Evolutionary conservation across 1,140 invertebrate species (phyloP).

Genomic region (Xylocopa sonorina): DNA sequence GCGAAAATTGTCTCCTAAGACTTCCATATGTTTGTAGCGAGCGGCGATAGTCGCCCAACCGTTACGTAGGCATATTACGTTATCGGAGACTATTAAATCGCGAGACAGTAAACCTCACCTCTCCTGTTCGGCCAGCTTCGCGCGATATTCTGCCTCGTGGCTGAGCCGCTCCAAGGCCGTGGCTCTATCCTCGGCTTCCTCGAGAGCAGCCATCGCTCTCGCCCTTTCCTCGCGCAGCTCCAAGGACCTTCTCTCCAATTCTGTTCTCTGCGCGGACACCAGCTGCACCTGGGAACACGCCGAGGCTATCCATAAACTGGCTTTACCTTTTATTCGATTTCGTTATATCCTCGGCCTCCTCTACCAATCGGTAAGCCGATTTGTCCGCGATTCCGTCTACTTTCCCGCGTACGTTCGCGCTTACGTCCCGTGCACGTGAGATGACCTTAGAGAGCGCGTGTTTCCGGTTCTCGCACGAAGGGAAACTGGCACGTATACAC

Average conservation of each 20-base stretch:
- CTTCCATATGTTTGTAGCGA: neutral
- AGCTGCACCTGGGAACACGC: conserved; percentile 86
- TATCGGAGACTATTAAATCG: conserved; percentile 1
- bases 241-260: conserved; percentile 91
- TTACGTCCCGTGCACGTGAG: neutral
- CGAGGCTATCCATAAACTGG: neutral
- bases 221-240: conserved; percentile 90
- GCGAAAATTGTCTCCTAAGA: too few species aligned
- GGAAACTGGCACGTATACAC: neutral
- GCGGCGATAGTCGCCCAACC: neutral
- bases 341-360: too few species aligned
- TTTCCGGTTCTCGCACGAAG: neutral
- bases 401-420: neutral
- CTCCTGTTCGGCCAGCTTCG: conserved; percentile 78
- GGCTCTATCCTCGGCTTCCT: conserved; percentile 95
- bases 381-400: neutral
- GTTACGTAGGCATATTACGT: neutral
- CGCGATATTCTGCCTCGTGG: conserved; percentile 89
- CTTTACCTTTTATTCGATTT: neutral
- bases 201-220: conserved; percentile 88
- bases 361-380: neutral
- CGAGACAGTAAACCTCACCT: conserved; percentile 74
- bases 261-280: conserved; percentile 91
- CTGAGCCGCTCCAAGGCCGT: conserved; percentile 91
- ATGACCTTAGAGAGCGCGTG: neutral